A percentile compares a stretch with the other conserved stretches of the same genome.
Conservation (phyloP, 2,888 invertebrate genomes). For the Eupithecia inturbata region DNA sequence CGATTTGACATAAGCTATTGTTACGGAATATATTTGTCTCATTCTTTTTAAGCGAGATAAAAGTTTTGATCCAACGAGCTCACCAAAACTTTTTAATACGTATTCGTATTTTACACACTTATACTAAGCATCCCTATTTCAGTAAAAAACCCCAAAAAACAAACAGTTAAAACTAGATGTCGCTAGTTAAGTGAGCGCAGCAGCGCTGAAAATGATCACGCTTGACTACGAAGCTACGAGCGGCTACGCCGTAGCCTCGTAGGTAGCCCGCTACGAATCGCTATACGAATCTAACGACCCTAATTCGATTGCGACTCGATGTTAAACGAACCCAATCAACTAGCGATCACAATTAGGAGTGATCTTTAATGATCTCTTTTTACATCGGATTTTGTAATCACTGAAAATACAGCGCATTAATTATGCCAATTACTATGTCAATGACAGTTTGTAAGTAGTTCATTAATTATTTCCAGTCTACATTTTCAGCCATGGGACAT, state of each 20-base stretch:
- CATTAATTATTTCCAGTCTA: not conserved
- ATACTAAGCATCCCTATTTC: too few species aligned
- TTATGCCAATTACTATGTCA: not conserved
- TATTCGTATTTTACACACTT: too few species aligned
- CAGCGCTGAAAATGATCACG: not conserved
- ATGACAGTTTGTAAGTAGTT: not conserved
- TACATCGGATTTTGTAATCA: not conserved
- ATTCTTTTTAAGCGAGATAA: too few species aligned
- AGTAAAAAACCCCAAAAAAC: not conserved
- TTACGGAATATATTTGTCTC: too few species aligned
- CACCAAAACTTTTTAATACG: too few species aligned
- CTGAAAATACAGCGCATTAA: not conserved
- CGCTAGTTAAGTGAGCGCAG: not conserved
- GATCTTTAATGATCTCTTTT: slow-evolving; percentile 38
- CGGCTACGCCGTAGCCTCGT: slow-evolving; percentile 39
- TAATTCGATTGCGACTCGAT: slow-evolving; percentile 67
- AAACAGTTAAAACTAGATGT: not conserved
- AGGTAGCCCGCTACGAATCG: slow-evolving; percentile 41
- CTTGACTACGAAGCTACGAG: slow-evolving; percentile 28
- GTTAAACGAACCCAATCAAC: slow-evolving; percentile 68
- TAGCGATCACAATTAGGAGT: slow-evolving; percentile 66
- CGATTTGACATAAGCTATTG: too few species aligned
- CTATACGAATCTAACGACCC: slow-evolving; percentile 62
- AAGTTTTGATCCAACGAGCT: too few species aligned
- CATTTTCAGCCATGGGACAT: not conserved